phyloP scores from a whole-genome alignment of 2,797 vertebrate genomes.

The Anabas testudineus region DNA sequence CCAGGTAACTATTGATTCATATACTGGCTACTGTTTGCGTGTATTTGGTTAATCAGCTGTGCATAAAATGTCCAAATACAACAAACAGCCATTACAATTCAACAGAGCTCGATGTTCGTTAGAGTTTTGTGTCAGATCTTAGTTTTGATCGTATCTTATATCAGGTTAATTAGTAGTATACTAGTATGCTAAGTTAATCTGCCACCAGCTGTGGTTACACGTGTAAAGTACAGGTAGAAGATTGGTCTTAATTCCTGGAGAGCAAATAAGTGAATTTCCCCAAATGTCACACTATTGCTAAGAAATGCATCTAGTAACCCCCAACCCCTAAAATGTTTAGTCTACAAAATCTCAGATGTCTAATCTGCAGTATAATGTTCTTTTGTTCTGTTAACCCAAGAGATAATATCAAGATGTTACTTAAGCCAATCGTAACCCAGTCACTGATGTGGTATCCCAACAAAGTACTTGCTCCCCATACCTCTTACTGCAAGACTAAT shows the following conservation, averaged over 20 bases:
- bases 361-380: not conserved
- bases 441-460: not conserved
- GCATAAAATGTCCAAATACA: not conserved
- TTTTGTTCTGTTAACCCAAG: not conserved
- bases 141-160: no score
- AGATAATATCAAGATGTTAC: not conserved
- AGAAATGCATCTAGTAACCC: not conserved
- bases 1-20: not conserved
- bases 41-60: not conserved
- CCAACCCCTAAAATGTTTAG: no score
- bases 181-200: not conserved
- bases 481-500: constrained; percentile 96
- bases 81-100: not conserved
- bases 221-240: not conserved
- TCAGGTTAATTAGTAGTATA: not conserved
- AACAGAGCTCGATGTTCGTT: not conserved
- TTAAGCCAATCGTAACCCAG: not conserved
- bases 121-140: no score
- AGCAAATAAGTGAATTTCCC: not conserved
- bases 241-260: not conserved
- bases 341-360: not conserved
- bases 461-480: constrained; percentile 54
- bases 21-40: not conserved
- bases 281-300: not conserved
- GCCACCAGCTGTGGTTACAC: not conserved